Evolutionary conservation across 2,797 vertebrate genomes (phyloP), one percentile per base, ranked within the genome.

Genomic region (Xiphophorus birchmanni): DNA sequence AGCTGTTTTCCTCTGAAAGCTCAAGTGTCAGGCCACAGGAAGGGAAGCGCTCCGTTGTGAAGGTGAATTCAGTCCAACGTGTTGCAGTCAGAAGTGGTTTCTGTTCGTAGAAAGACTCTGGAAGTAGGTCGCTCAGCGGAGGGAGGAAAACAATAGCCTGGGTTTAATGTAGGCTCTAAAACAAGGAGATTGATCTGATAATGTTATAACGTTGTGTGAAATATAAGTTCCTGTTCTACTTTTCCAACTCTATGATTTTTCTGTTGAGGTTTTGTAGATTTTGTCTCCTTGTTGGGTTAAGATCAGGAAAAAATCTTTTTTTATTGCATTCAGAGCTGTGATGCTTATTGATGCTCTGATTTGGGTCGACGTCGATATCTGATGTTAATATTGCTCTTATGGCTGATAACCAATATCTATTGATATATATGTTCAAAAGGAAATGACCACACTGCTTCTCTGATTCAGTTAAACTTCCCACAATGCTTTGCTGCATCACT

Each of bases 1-100:
- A 85, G 80, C 26, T 73, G 73, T 87, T 89, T 81, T 89, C 82
- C 83, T 82, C 77, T 77, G 47, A 42, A 85, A 85, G 77, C 83
- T 81, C 81, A 73, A 69, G 78, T 83, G 84, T 84, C 78, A 73
- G 67, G 74, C 45, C 50, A 29, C 76, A 88, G 84, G 50, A 74
- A 76, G 37, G 48, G 79, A 76, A 63, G 50, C 42, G 74, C 80
- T 35, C 58, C n/a, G 12, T n/a, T 15, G 56, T 69, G 72, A 6
- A 11, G 18, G 48, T 48, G 45, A 78, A 69, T 75, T 23, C 56
- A 58, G 23, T 45, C 45, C 44, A 37, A 29, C 35, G 2, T 52
- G 80, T 76, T 67, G 50, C 50, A 45, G 50, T 42, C 47, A 72
- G 17, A n/a, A 11, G 56, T 29, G 3, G 1, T 32, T 60, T 12